A percentile compares a stretch with the other conserved stretches of the same genome.
Conservation (phyloP, 2,797 vertebrate species). For the Neostethus bicornis region DNA sequence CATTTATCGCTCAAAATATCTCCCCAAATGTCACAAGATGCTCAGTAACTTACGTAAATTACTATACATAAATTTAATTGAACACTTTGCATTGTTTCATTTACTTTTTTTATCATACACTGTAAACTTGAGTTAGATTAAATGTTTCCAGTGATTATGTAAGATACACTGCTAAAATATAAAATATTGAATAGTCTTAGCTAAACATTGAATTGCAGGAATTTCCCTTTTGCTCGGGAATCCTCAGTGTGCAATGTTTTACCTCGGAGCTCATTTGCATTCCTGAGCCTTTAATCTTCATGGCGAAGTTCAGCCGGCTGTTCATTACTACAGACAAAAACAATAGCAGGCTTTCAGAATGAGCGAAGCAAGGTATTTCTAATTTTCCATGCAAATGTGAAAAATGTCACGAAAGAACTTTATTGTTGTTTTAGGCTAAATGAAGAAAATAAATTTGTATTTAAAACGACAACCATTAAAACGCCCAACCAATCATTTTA, state of each 20-base stretch:
- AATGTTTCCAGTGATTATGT: neutral
- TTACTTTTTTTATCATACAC: too few relatives aligned
- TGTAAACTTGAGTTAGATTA: neutral
- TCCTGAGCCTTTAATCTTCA: slow-evolving; percentile 59
- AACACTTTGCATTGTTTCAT: too few relatives aligned
- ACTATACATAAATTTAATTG: too few relatives aligned
- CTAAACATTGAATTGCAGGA: slow-evolving; percentile 6
- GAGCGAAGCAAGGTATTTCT: slow-evolving; percentile 6
- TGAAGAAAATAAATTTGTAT: neutral
- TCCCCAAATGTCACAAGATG: too few relatives aligned
- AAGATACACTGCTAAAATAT: neutral
- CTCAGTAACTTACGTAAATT: too few relatives aligned
- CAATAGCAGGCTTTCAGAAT: slow-evolving; percentile 42
- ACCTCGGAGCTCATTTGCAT: slow-evolving; percentile 53
- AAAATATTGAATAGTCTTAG: slow-evolving; percentile 6
- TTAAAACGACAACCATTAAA: too few relatives aligned
- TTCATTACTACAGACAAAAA: slow-evolving; percentile 40
- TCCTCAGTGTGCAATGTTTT: slow-evolving; percentile 25
- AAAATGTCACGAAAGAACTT: neutral
- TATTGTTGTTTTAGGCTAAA: neutral
- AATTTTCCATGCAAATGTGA: slow-evolving; percentile 25
- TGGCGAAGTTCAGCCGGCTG: slow-evolving; percentile 47
- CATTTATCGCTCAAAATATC: too few relatives aligned
- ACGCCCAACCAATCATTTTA: too few relatives aligned
- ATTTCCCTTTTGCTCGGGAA: slow-evolving; percentile 20